Evolutionary conservation across 2,797 vertebrate genomes (phyloP), one percentile per base, ranked within the genome.

Genomic region (Premnoplex brunnescens): DNA sequence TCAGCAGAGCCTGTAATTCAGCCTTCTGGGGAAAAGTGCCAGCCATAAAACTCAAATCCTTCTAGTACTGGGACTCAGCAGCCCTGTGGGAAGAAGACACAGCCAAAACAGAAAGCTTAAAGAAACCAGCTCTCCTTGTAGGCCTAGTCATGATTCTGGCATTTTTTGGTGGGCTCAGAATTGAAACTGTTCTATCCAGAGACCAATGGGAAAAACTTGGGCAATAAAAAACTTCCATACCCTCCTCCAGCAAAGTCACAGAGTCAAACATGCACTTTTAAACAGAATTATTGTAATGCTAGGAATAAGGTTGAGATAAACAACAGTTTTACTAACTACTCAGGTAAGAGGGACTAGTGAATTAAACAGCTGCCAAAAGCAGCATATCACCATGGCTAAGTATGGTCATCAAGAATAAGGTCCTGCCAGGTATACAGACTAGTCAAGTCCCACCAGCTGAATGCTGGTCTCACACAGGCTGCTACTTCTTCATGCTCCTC

Each of bases 1-100:
- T 27, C 5, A 4, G 64, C 62, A 88, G 68, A 80, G 73, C 36
- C 62, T 46, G 12, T 88, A 83, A 85, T 59, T 73, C 73, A 84
- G 63, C 34, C n/a, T 84, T 91, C 76, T 81, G 27, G 67, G 52
- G 49, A 22, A 78, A 93, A 66, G 34, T 36, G 69, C 54, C 83
- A 91, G 44, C 63, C 36, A 32, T 85, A 85, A 95, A 97, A 95
- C 46, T 23, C 36, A 55, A 59, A 27, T 52, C 80, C 60, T 90
- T 62, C 60, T 63, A 51, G 46, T 28, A 18, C 14, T n/a, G 26
- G 20, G 12, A 85, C 8, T 28, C 69, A 78, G 52, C n/a, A 62
- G 48, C 44, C 39, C 55, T 43, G 23, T 67, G 56, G 82, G 63
- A 77, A 91, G 75, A 91, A 64, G 36, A 49, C 12, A 56, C 9